These are phyloP conservation scores for Drosophila neutralis DNA, from an alignment of 2,888 invertebrate species.

Conservation along the genomic window DNA sequence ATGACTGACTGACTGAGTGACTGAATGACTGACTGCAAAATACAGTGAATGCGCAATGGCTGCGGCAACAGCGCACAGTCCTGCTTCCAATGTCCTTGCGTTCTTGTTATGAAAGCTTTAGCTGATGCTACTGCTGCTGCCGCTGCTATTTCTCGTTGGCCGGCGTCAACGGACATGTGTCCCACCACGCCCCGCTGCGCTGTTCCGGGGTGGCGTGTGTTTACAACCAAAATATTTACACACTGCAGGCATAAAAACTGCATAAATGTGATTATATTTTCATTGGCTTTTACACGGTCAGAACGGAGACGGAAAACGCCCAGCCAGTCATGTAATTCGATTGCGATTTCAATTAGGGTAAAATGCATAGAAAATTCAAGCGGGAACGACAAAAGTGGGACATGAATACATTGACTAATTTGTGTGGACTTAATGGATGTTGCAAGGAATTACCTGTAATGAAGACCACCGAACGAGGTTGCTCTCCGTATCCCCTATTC, in stretches of 20 bases:
- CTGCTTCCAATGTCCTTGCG: conserved; percentile 22
- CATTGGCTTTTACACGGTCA: conserved; percentile 64
- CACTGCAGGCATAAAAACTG: conserved; percentile 81
- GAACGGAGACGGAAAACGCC: conserved; percentile 3
- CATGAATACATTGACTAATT: conserved; percentile 26
- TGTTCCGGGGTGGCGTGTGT: conserved; percentile 42
- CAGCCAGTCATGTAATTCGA: conserved; percentile 72
- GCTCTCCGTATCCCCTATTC: background rate
- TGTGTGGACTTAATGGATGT: conserved; percentile 13
- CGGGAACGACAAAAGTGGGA: conserved; percentile 17
- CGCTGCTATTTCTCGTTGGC: conserved; percentile 15
- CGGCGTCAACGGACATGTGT: conserved; percentile 37
- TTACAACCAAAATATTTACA: conserved; percentile 79
- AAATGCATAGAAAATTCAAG: conserved; percentile 62
- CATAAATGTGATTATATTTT: conserved; percentile 81
- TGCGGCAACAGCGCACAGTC: conserved; percentile 18
- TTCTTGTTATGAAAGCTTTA: conserved; percentile 15
- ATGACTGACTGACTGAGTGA: conserved; percentile 17
- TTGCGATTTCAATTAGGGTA: conserved; percentile 81
- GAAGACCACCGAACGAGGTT: conserved; percentile 9
- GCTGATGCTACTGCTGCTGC: conserved; percentile 2
- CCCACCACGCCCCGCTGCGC: background rate
- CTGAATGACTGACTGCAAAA: conserved; percentile 27
- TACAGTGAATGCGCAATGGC: conserved; percentile 29
- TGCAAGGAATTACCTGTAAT: conserved; percentile 23